Conservation (phyloP, 2,888 invertebrate genomes). For the Nudaria mundana region DNA sequence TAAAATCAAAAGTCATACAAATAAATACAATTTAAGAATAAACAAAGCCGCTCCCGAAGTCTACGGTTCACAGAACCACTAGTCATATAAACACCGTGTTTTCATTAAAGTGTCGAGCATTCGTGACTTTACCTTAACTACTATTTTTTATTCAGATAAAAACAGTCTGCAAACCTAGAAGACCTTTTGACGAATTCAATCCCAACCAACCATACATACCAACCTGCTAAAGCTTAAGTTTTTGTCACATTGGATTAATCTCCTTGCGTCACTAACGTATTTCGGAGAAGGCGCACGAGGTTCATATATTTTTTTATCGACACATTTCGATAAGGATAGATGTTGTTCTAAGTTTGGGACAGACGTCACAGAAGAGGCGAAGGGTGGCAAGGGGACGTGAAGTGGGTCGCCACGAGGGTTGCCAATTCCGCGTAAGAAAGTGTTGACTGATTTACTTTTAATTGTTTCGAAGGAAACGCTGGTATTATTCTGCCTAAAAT, state of each 20-base stretch:
- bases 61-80: no score
- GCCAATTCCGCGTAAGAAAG: constrained; percentile 20
- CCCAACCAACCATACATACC: no score
- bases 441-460: background rate
- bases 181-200: no score
- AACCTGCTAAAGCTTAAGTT: no score
- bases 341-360: constrained; percentile 39
- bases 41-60: no score
- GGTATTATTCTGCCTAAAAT: no score
- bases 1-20: no score
- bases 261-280: constrained; percentile 29
- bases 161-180: no score
- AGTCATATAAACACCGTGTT: no score
- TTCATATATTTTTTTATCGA: constrained; percentile 42
- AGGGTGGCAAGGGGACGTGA: constrained; percentile 33
- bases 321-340: constrained; percentile 45
- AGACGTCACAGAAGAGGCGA: constrained; percentile 21
- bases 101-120: no score
- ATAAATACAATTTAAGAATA: no score
- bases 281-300: constrained; percentile 28
- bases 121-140: no score
- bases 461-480: background rate
- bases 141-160: constrained; percentile 9
- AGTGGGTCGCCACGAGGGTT: constrained; percentile 42
- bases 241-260: constrained; percentile 31